Base-by-base conservation (phyloP, 2,888 invertebrate genomes). In the Poecilus cupreus region DNA sequence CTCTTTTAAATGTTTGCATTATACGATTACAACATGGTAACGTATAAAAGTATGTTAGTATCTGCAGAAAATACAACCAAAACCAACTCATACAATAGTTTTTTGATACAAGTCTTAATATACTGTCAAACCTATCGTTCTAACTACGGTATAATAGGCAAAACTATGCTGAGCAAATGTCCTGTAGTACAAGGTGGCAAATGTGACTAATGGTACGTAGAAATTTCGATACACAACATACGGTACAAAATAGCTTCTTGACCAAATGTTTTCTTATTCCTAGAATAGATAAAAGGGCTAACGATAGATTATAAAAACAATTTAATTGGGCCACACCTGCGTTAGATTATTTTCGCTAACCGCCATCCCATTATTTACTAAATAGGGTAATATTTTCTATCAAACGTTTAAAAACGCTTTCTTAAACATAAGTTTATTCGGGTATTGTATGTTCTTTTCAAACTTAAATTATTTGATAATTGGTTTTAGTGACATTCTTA, bases 301-400 rank as follows among this genome's bases (percentile, higher is more conserved):
- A 60, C n/a, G n/a, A 18, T 57, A 39, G 57, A 77, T 77, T 78
- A 78, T 39, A 78, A 78, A 78, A 78, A 78, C 78, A 64, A 78
- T 64, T 54, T 57, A 77, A 78, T 24, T 39, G 43, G 20, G 16
- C 39, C 18, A 32, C 78, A 78, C 78, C 78, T 78, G 77, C 22
- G 20, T 11, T 20, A 43, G 22, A 75, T 78, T 43, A 78, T 78
- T 76, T 76, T 20, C 76, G 20, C 57, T 46, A 76, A 57, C 39
- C 37, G 64, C n/a, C 43, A 32, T 24, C 37, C 18, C 2, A 60
- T 60, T 60, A 68, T 68, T 68, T 11, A 37, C 16, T 16, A 68
- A 68, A 68, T 68, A 37, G 16, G 16, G 64, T 68, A 16, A 37
- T 37, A 68, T 68, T 68, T 68, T 68, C 64, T 68, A 68, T 68